These are phyloP conservation scores for Lochmaea crataegi DNA, from an alignment of 2,888 invertebrate genomes.

Conservation along the genomic window DNA sequence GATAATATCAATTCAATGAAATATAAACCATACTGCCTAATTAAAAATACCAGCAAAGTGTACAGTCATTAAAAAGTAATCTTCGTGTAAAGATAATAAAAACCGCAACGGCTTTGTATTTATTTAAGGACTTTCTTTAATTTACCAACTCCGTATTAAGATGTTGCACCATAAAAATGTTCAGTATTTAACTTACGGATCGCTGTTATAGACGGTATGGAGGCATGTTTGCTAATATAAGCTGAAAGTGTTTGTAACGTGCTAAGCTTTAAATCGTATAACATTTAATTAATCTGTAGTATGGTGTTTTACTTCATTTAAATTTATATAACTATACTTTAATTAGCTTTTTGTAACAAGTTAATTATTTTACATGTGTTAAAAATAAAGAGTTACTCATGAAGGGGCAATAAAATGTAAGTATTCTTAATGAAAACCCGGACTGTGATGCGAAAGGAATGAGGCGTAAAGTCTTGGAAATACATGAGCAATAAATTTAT, in stretches of 20 bases:
- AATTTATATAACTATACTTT: not conserved
- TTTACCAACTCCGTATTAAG: slow-evolving; percentile 4
- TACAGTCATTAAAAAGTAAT: slow-evolving; percentile 2
- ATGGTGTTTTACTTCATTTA: not conserved
- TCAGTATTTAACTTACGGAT: slow-evolving; percentile 6
- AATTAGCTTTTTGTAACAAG: slow-evolving; percentile 8
- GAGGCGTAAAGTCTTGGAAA: not conserved
- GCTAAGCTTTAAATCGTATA: slow-evolving; percentile 5
- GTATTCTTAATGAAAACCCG: not conserved
- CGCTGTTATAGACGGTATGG: not conserved
- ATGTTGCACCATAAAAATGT: not conserved
- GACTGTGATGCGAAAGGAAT: not conserved
- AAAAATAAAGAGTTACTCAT: not conserved
- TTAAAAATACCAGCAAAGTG: slow-evolving; percentile 8
- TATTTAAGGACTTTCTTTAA: slow-evolving; percentile 11
- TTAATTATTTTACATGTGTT: slow-evolving; percentile 8
- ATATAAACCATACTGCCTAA: not conserved
- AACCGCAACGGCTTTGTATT: slow-evolving; percentile 11
- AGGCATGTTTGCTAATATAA: slow-evolving; percentile 2
- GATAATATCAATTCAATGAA: not conserved
- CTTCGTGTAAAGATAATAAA: slow-evolving; percentile 12
- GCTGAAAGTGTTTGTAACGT: not conserved
- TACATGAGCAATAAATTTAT: not conserved
- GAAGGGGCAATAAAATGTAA: not conserved
- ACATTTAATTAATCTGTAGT: slow-evolving; percentile 8